Evolutionary conservation across 2,888 invertebrate species (phyloP).

Genomic region (Listrodromus nycthemerus): DNA sequence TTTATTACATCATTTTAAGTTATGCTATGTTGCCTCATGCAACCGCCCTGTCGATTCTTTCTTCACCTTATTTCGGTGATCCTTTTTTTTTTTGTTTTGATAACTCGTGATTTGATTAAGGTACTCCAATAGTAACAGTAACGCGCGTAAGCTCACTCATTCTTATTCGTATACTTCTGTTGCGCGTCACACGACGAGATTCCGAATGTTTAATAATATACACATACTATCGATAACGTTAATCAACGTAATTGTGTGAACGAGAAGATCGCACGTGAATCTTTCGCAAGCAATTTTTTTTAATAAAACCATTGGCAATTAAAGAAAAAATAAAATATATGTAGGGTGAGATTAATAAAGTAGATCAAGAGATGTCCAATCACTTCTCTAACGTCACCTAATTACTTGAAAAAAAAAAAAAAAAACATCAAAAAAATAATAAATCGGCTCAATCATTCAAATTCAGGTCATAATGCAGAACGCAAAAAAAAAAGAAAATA

Average conservation of each 20-base stretch:
- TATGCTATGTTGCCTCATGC: conserved; percentile 51
- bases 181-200: conserved; percentile 22
- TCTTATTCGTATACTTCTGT: conserved; percentile 24
- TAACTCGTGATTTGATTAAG: conserved; percentile 1
- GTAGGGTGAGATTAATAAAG: conserved; percentile 17
- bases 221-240: conserved; percentile 19
- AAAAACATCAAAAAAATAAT: background rate
- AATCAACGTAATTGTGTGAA: conserved; percentile 30
- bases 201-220: conserved; percentile 30
- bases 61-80: background rate
- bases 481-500: conserved; percentile 7
- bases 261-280: conserved; percentile 33
- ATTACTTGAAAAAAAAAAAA: background rate
- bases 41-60: conserved; percentile 36
- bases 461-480: conserved; percentile 12
- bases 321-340: conserved; percentile 32
- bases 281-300: conserved; percentile 16
- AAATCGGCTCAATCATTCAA: conserved; percentile 1
- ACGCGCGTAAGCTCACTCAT: conserved; percentile 25
- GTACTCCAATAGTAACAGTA: conserved; percentile 7
- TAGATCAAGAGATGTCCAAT: conserved; percentile 17
- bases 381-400: conserved; percentile 4
- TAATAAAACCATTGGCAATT: background rate
- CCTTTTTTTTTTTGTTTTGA: background rate
- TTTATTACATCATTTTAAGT: conserved; percentile 64